These are phyloP conservation scores for Podarcis siculus DNA, from an alignment of 2,797 vertebrate species.

Conservation along the genomic window DNA sequence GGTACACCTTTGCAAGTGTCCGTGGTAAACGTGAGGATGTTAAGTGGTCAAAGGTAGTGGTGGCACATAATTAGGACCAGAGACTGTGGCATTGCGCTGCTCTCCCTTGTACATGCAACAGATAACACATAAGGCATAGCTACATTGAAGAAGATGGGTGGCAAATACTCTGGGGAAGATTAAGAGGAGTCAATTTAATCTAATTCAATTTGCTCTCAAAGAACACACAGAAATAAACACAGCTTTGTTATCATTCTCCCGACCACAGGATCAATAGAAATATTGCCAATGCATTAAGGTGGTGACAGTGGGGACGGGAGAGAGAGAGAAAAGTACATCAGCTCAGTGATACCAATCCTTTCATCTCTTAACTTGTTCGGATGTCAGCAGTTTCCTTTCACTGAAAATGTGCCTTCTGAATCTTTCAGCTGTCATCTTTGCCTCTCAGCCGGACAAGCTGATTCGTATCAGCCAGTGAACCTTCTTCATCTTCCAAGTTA, in stretches of 20 bases:
- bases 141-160: too few relatives aligned
- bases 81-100: neutral
- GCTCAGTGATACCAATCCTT: slow-evolving; percentile 42
- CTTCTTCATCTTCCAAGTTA: slow-evolving; percentile 54
- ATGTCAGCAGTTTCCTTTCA: slow-evolving; percentile 40
- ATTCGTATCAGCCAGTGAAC: slow-evolving; percentile 26
- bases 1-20: neutral
- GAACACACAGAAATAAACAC: neutral
- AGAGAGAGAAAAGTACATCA: neutral
- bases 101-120: neutral
- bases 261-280: neutral
- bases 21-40: neutral
- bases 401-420: slow-evolving; percentile 44
- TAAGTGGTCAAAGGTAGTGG: neutral
- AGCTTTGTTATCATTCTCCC: slow-evolving; percentile 40
- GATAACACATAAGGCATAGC: neutral
- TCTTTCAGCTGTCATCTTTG: slow-evolving; percentile 55
- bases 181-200: neutral
- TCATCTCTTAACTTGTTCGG: slow-evolving; percentile 37
- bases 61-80: neutral
- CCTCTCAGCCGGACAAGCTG: slow-evolving; percentile 54
- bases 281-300: slow-evolving; percentile 5
- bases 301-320: neutral
- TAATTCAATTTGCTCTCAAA: neutral
- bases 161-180: neutral